phyloP scores from a whole-genome alignment of 2,888 invertebrate species.

The Ellobium chinense region DNA sequence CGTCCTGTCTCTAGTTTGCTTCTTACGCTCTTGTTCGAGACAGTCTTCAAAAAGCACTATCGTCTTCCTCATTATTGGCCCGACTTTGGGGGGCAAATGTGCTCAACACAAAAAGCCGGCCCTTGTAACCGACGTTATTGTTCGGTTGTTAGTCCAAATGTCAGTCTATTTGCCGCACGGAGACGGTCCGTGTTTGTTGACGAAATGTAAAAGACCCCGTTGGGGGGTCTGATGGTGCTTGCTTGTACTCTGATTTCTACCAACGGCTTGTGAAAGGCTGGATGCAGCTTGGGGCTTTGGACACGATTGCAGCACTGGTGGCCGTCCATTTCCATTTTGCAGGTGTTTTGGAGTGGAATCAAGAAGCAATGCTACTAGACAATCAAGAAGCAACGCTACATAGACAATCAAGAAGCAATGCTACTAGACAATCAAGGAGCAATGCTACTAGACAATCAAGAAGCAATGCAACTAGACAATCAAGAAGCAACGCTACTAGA shows the following conservation, averaged over 20 bases:
- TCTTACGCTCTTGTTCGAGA: neutral
- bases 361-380: too few species aligned
- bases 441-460: too few species aligned
- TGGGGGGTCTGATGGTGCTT: neutral
- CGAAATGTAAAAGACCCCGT: neutral
- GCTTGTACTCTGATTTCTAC: neutral
- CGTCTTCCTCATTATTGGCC: neutral
- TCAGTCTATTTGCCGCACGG: neutral
- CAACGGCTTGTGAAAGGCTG: neutral
- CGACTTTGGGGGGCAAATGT: conserved; percentile 24
- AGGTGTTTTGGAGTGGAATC: too few species aligned
- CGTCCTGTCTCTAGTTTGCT: neutral
- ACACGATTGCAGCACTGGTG: too few species aligned
- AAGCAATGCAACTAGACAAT: too few species aligned
- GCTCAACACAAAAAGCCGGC: conserved; percentile 4
- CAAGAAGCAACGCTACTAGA: too few species aligned
- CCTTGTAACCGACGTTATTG: neutral
- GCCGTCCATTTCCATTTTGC: too few species aligned
- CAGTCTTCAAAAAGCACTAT: neutral
- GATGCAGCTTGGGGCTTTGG: too few species aligned
- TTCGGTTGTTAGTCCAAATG: conserved; percentile 28
- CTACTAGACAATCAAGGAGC: too few species aligned
- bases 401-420: too few species aligned
- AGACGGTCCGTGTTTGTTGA: conserved; percentile 4
- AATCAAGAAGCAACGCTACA: too few species aligned